A percentile compares a stretch with the other conserved stretches of the same genome.
Conservation (phyloP, 1,140 invertebrate genomes). For the Anagrus nilaparvatae region DNA sequence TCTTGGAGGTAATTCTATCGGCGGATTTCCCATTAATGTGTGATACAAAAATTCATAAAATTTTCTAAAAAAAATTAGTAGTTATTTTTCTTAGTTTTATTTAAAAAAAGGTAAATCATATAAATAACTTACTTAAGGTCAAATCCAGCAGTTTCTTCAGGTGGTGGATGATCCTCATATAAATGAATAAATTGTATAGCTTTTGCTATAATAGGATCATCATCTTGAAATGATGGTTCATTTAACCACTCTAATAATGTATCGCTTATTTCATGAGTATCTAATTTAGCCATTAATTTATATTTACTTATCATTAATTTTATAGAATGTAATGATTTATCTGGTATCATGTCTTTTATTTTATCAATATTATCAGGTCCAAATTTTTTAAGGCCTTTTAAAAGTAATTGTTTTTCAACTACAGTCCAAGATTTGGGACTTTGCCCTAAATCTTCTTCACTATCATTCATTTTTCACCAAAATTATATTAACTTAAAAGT, state of each 20-base stretch:
- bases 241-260: constrained; percentile 21
- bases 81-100: too few species aligned
- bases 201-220: constrained; percentile 16
- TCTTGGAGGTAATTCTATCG: constrained; percentile 9
- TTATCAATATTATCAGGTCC: constrained; percentile 15
- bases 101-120: not conserved
- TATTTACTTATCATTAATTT: constrained; percentile 13
- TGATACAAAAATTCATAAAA: constrained; percentile 23
- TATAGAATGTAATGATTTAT: constrained; percentile 9
- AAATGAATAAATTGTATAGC: constrained; percentile 21
- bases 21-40: constrained; percentile 3
- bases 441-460: too few species aligned
- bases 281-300: constrained; percentile 3
- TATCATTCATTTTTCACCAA: constrained; percentile 6
- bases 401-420: constrained; percentile 16
- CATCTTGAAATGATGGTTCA: constrained; percentile 14
- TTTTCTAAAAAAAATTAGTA: constrained; percentile 19
- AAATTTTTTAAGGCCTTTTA: constrained; percentile 18
- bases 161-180: constrained; percentile 20
- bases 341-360: constrained; percentile 15
- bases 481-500: not conserved
- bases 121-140: constrained; percentile 19
- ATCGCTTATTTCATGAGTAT: constrained; percentile 5
- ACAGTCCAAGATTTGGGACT: too few species aligned
- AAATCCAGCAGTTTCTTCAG: constrained; percentile 15